Conservation (phyloP, 2,888 invertebrate species). For the Eupithecia abbreviata region DNA sequence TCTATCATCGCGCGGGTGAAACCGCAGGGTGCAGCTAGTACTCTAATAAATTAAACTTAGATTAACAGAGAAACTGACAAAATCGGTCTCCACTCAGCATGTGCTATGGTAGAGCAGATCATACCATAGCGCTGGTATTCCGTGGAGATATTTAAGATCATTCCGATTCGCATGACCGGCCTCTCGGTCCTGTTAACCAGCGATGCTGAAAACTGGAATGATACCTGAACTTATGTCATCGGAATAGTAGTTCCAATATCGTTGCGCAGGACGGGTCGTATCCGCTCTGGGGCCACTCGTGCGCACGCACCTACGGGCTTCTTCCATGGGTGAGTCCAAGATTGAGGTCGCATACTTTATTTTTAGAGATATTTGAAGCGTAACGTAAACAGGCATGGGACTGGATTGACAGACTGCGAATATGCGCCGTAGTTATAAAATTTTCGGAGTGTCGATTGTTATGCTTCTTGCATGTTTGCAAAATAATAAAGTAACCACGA, state of each 20-base stretch:
- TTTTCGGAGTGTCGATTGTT: background rate
- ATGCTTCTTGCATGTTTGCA: background rate
- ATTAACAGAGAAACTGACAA: no score
- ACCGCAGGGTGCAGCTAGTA: no score
- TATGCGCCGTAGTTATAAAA: background rate
- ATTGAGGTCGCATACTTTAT: conserved; percentile 46
- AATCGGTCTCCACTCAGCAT: no score
- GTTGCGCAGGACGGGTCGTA: conserved; percentile 56
- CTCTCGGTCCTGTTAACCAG: conserved; percentile 71
- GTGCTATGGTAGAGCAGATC: no score
- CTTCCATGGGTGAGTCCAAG: conserved; percentile 68
- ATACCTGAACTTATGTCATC: conserved; percentile 57
- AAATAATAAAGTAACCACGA: conserved; percentile 6
- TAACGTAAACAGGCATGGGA: conserved; percentile 18
- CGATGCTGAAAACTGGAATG: conserved; percentile 59
- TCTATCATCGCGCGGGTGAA: no score
- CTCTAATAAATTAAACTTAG: no score
- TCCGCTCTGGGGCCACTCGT: conserved; percentile 59
- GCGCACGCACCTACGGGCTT: conserved; percentile 50
- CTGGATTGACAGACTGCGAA: background rate
- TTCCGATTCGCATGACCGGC: conserved; percentile 57
- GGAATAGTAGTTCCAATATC: conserved; percentile 55
- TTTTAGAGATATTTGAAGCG: conserved; percentile 49
- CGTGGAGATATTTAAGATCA: conserved; percentile 21
- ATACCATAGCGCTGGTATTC: no score